Conservation (phyloP, 1,140 invertebrate genomes). For the Mizuhopecten yessoensis region DNA sequence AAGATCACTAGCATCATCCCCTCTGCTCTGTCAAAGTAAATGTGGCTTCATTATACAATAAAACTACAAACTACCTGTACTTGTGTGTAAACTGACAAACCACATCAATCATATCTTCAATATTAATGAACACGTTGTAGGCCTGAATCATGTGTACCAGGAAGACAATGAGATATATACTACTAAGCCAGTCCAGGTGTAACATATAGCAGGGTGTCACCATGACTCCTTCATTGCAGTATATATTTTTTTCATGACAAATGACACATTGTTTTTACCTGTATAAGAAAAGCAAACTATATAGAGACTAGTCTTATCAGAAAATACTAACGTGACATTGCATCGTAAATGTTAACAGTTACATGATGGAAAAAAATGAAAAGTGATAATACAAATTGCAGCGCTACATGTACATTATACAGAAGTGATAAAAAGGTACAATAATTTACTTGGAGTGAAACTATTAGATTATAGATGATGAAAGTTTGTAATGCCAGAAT, state of each 20-base stretch:
- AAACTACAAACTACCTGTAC: neutral
- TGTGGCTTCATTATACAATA: too few species aligned
- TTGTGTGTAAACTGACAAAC: neutral
- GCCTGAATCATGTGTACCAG: neutral
- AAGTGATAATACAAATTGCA: too few species aligned
- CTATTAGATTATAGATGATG: too few species aligned
- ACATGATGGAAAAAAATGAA: too few species aligned
- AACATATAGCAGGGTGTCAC: neutral
- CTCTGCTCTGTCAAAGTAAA: too few species aligned
- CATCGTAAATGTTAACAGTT: too few species aligned
- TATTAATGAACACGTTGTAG: neutral
- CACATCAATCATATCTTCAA: neutral
- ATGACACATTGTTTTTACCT: neutral
- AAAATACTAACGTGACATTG: neutral
- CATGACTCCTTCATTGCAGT: neutral
- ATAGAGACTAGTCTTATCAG: neutral
- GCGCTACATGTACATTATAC: too few species aligned
- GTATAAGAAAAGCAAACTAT: neutral
- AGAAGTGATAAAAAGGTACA: too few species aligned
- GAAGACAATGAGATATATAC: neutral
- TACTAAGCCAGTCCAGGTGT: neutral
- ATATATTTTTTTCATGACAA: neutral
- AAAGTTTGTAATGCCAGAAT: too few species aligned
- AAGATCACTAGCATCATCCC: too few species aligned
- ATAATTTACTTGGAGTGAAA: too few species aligned